Evolutionary conservation across 2,113 vertebrate species (phyloP), one percentile per base, ranked within the genome.

Genomic region (Clinocottus analis): DNA sequence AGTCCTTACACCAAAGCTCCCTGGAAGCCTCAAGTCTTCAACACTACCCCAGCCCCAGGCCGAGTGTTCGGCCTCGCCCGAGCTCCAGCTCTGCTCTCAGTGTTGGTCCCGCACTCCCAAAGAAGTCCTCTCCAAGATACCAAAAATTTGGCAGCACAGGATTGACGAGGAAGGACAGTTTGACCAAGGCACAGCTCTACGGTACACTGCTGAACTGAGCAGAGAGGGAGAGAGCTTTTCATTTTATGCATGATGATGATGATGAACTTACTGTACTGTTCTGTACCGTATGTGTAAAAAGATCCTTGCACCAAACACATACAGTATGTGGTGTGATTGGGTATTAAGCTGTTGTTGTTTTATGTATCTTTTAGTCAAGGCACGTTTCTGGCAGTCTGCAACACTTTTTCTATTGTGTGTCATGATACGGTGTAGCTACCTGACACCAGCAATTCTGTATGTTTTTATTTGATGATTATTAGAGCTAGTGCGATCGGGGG

Each of bases 101-200:
- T 41, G 90, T 95, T 5, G 95, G 93, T 87, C 96, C 95, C 11
- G 69, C 91, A 0, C 92, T 94, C 56, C 91, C 94, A 47, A 96
- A 94, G 85, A 95, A 96, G 86, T 95, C 94, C 58, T 96, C 96
- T 79, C 94, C 96, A 64, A 95, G 95, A 93, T 96, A 97, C 89
- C 96, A 97, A 80, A 95, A 96, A 94, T 96, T 95, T 91, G 96
- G 95, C 65, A 96, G 95, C 83, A 94, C 96, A 1, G 97, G 97
- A 81, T 94, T 99, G 79, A 98, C 95, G 66, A 96, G 97, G 77
- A 99, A 99, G 90, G 97, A 99, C 93, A 99, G 97, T 89, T 96
- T 99, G 87, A 99, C 96, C 75, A 99, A 98, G 94, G 98, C 98
- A 82, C 98, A 99, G 93, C 89, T 99, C 51, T 99, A 99, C 0